A percentile compares a stretch with the other conserved stretches of the same genome.
Evolutionary conservation across 2,888 invertebrate species (phyloP).

Genomic region (Stenchaetothrips biformis): DNA sequence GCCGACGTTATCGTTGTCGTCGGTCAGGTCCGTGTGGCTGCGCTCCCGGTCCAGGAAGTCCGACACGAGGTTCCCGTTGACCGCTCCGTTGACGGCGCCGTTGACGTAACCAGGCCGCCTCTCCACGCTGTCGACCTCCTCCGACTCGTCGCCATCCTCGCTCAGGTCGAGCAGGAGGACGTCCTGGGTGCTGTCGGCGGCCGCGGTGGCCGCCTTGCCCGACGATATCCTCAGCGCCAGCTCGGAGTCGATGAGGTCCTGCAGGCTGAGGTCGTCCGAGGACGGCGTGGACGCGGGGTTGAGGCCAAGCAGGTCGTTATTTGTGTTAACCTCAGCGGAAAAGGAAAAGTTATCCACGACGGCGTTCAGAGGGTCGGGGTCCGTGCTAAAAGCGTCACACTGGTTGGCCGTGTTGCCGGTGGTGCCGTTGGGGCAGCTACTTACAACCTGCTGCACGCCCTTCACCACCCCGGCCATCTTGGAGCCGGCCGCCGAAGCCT

Average conservation of each 20-base stretch:
- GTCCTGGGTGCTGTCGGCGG: conserved; percentile 5
- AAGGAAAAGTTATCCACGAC: conserved; percentile 21
- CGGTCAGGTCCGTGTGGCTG: conserved; percentile 31
- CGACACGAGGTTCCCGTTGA: conserved; percentile 33
- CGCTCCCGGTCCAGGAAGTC: conserved; percentile 34
- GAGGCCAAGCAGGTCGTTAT: conserved; percentile 22
- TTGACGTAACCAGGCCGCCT: neutral
- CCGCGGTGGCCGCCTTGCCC: conserved; percentile 22
- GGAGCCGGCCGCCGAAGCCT: neutral
- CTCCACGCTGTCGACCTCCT: conserved; percentile 30
- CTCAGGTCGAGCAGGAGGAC: conserved; percentile 26
- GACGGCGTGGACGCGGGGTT: conserved; percentile 31
- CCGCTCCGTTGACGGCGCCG: conserved; percentile 33
- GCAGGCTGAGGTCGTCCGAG: conserved; percentile 36
- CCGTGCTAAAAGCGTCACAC: neutral
- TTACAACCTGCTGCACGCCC: conserved; percentile 14
- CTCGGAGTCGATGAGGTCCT: conserved; percentile 40
- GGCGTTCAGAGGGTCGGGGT: neutral
- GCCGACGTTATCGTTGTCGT: conserved; percentile 25
- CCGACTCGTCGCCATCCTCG: conserved; percentile 33
- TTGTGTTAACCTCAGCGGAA: neutral
- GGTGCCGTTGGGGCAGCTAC: neutral
- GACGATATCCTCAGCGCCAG: conserved; percentile 35
- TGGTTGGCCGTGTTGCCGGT: neutral
- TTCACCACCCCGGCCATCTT: conserved; percentile 13